phyloP scores from a whole-genome alignment of 2,797 vertebrate species.

The Columba guinea region DNA sequence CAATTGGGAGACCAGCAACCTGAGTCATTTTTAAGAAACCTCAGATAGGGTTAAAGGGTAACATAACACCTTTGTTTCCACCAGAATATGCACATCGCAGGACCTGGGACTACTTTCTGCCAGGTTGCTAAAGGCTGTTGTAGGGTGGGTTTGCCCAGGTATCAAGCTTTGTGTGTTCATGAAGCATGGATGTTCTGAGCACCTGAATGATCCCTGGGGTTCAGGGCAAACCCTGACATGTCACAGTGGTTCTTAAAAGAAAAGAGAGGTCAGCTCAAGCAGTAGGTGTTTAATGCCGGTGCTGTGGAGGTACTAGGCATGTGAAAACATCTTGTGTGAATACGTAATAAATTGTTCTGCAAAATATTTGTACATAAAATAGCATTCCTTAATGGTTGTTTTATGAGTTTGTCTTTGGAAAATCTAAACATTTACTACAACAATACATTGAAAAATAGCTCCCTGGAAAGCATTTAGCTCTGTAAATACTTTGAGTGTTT shows the following conservation, averaged over 20 bases:
- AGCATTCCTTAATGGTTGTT: slow-evolving; percentile 28
- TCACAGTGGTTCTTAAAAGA: background rate
- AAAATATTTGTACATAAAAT: slow-evolving; percentile 37
- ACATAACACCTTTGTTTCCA: background rate
- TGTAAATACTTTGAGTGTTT: slow-evolving; percentile 17
- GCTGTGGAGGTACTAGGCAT: background rate
- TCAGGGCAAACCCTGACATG: background rate
- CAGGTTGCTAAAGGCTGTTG: background rate
- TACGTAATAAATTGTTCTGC: slow-evolving; percentile 1
- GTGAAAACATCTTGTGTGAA: background rate
- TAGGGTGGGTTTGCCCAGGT: background rate
- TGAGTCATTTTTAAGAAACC: background rate
- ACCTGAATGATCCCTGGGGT: background rate
- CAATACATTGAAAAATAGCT: slow-evolving; percentile 36
- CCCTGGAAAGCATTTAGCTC: slow-evolving; percentile 32
- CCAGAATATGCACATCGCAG: background rate
- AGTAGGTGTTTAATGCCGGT: background rate
- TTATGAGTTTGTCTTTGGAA: slow-evolving; percentile 40
- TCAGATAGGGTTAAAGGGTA: background rate
- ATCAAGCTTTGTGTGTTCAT: background rate
- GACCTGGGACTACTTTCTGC: background rate
- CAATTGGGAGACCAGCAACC: background rate
- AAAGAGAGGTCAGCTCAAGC: background rate
- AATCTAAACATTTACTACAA: slow-evolving; percentile 35
- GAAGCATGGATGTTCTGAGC: background rate